Percentiles rank a stretch among this genome's conserved stretches.
phyloP scores from a whole-genome alignment of 2,113 vertebrate genomes.

The Tragelaphus imberbis region DNA sequence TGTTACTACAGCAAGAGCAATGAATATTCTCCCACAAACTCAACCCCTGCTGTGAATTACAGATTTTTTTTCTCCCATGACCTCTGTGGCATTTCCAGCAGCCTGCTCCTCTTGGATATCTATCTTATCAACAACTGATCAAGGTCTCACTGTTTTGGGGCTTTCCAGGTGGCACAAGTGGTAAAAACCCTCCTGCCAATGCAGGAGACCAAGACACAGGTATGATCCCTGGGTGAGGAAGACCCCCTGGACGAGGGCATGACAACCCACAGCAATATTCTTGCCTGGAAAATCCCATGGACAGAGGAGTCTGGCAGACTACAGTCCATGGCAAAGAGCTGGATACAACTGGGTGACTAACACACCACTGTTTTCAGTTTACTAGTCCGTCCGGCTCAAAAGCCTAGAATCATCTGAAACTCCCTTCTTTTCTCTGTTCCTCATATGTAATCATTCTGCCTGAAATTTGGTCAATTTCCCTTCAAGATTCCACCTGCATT shows the following conservation, averaged over 20 bases:
- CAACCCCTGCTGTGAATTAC: not conserved
- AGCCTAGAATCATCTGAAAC: not conserved
- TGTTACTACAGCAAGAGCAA: not conserved
- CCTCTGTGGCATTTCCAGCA: not conserved
- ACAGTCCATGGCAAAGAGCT: not conserved
- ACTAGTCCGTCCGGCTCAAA: not conserved
- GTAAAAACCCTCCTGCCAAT: not conserved
- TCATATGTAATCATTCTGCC: not conserved
- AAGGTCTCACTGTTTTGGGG: not conserved
- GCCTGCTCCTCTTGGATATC: not conserved
- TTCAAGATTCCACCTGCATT: not conserved
- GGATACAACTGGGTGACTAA: not conserved
- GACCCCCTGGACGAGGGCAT: not conserved
- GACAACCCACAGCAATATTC: not conserved
- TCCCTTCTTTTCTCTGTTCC: not conserved
- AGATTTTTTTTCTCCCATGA: not conserved
- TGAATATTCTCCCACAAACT: not conserved
- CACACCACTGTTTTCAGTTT: not conserved
- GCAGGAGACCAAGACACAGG: not conserved
- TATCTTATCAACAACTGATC: not conserved
- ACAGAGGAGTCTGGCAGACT: not conserved
- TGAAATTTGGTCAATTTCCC: not conserved
- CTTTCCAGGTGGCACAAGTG: not conserved
- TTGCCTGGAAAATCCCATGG: not conserved
- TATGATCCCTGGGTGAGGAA: not conserved